Evolutionary conservation across 2,888 invertebrate species (phyloP).

Genomic region (Rhingia campestris): DNA sequence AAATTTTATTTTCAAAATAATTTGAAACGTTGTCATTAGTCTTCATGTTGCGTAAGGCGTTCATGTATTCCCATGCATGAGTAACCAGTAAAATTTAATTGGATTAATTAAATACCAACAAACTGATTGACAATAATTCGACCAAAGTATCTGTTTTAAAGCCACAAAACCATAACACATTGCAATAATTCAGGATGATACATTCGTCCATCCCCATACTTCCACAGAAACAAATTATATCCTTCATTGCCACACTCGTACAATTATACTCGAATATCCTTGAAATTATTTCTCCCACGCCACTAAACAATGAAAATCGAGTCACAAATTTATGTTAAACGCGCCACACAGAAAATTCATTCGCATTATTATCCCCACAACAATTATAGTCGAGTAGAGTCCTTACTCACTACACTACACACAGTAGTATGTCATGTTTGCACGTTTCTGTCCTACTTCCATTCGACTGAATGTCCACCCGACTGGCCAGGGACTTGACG

Average conservation of each 20-base stretch:
- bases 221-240: too few species aligned
- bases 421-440: neutral
- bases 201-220: too few species aligned
- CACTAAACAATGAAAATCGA: constrained; percentile 1
- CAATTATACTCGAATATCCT: neutral
- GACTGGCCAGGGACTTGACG: neutral
- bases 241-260: constrained; percentile 4
- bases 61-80: neutral
- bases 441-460: neutral
- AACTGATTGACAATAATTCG: constrained; percentile 16
- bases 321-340: constrained; percentile 28
- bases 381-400: neutral
- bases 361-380: constrained; percentile 20
- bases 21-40: too few species aligned
- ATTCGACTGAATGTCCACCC: neutral
- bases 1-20: too few species aligned
- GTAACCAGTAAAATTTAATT: constrained; percentile 11
- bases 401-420: neutral
- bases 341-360: constrained; percentile 1
- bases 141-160: neutral
- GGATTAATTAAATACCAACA: constrained; percentile 8
- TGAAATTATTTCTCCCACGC: neutral
- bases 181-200: neutral
- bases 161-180: constrained; percentile 25
- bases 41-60: too few species aligned